Base-by-base conservation (phyloP, 1,140 invertebrate species). In the Megathymus violae region DNA sequence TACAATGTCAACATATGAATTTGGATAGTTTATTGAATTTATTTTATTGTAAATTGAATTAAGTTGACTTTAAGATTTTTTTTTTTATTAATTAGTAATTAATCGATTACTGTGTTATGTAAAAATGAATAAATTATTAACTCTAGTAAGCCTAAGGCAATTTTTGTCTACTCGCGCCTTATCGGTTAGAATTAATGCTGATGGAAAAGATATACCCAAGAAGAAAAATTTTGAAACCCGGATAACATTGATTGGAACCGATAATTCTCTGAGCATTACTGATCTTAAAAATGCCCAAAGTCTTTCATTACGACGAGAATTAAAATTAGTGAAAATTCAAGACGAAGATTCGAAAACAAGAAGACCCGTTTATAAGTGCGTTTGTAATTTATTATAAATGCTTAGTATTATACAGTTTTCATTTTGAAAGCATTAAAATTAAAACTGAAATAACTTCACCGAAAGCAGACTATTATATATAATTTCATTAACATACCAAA, bases 311-410 rank as follows among this genome's bases (percentile, higher is more conserved):
- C 82, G 93, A 15, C 86, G 94, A 72, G 92, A 94, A 40, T 86
- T 95, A 54, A 94, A 95, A 80, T 77, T 95, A 38, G 85, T 95
- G 0, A 94, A 94, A 80, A 80, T 95, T 19, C 77, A 93, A 27
- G 93, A 95, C 78, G 80, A 91, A 4, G 93, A 94, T 77, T 86
- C 92, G 0, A 94, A 94, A 86, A 93, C 93, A 1, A 88, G 93
- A 17, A 88, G 94, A 38, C 91, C 94, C 11, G 79, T 94, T 17
- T 95, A 94, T 74, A 93, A 94, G 91, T 92, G 89, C 76, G 80
- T 89, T 82, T 78, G 72, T 25, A 15, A 44, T 62, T 34, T 48
- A 62, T 59, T 50, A 14, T 41, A 27, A 44, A 2, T 61, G n/a
- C n/a, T n/a, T n/a, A n/a, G n/a, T n/a, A n/a, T n/a, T n/a, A n/a